phyloP scores from a whole-genome alignment of 2,888 invertebrate species.

The Clunio marinus region DNA sequence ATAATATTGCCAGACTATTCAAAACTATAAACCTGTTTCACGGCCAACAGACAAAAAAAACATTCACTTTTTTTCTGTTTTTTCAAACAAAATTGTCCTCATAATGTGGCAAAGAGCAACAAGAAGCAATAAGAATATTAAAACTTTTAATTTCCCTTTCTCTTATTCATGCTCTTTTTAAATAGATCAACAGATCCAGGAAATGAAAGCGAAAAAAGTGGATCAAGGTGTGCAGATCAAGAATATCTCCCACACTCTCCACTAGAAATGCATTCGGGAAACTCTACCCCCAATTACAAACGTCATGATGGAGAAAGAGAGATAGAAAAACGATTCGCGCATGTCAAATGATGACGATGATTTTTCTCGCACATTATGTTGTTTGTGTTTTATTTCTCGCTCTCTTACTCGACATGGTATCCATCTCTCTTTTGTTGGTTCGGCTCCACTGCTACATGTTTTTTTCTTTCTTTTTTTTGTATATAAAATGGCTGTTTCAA shows the following conservation, averaged over 20 bases:
- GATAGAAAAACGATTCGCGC: not conserved
- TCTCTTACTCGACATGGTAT: not conserved
- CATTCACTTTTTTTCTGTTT: not conserved
- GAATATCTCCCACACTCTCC: not conserved
- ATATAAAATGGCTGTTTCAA: conserved; percentile 21
- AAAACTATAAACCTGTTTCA: conserved; percentile 15
- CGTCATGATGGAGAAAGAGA: not conserved
- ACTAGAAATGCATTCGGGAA: not conserved
- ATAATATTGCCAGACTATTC: too few species aligned
- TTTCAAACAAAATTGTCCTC: not conserved
- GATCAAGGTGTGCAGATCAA: not conserved
- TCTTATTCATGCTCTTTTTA: not conserved
- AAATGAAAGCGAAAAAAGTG: not conserved
- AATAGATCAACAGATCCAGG: not conserved
- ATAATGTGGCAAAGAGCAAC: not conserved
- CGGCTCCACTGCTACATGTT: conserved; percentile 7
- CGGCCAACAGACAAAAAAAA: not conserved
- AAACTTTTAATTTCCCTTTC: too few species aligned
- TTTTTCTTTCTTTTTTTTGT: not conserved
- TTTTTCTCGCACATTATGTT: not conserved
- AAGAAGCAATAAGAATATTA: not conserved
- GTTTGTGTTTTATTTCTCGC: not conserved
- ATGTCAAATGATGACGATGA: not conserved
- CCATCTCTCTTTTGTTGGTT: not conserved
- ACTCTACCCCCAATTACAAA: not conserved